Base-by-base conservation (phyloP, 2,797 vertebrate species). In the Aulostomus chinensis region DNA sequence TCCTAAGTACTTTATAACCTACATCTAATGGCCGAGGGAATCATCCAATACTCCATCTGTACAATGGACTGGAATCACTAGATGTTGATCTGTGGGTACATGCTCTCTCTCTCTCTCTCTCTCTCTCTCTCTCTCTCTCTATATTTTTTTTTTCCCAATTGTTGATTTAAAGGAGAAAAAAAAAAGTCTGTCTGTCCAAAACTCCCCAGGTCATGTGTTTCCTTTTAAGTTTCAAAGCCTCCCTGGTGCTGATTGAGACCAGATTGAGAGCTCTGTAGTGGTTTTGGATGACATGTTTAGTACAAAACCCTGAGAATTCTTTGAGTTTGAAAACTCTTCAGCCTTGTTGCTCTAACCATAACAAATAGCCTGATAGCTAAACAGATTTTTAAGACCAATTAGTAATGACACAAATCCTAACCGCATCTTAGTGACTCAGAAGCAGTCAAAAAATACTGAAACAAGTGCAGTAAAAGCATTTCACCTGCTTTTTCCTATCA, bases 281-380 rank as follows among this genome's bases (percentile, higher is more conserved):
- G 81, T 88, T 89, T 91, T 80, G 60, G 78, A 84, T 86, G 73
- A 86, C 86, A 91, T 80, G 78, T 79, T 81, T 82, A 58, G 68
- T 55, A 75, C 67, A 69, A 76, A 40, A 80, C 73, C 40, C 46
- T 55, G 65, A 84, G 65, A 61, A 60, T 42, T 68, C 51, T 59
- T 70, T 60, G 13, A 40, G 58, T 62, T 68, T 71, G 56, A 71
- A 79, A 81, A 80, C 77, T 74, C 53, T 80, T 78, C 57, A 60
- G 73, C n/a, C n/a, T n/a, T n/a, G n/a, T n/a, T n/a, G n/a, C n/a
- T n/a, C n/a, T n/a, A n/a, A n/a, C n/a, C n/a, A n/a, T n/a, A n/a
- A n/a, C n/a, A n/a, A n/a, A n/a, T n/a, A n/a, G n/a, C n/a, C n/a
- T n/a, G n/a, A n/a, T n/a, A n/a, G n/a, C n/a, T n/a, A n/a, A n/a